Base-by-base conservation (phyloP, 2,113 vertebrate species). In the Sapajus apella region DNA sequence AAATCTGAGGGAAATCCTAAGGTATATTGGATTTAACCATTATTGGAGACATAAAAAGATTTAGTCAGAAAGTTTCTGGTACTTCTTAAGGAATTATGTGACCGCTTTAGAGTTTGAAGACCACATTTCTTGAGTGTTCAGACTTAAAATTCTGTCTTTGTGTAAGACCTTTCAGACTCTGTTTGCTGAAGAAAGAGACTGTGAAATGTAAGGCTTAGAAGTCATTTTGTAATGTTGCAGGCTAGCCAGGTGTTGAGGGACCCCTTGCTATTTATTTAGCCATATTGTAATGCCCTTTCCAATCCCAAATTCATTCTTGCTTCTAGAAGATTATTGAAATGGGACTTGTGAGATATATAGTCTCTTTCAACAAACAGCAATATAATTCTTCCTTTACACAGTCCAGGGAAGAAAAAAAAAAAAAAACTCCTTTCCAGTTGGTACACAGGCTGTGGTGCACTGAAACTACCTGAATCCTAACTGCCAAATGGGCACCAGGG, bases 241-340 rank as follows among this genome's bases (percentile, higher is more conserved):
- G 76, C 88, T 93, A 61, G n/a, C 30, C 76, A 94, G 77, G 77
- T 83, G 73, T n/a, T 12, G 37, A 84, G 85, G 50, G 94, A 95
- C 79, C 50, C 35, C 9, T 0, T 94, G 88, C 87, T 97, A 97
- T 96, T 95, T 81, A 84, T 80, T 97, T 86, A 94, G 90, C 81
- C 94, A 20, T 68, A 68, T 66, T 90, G 72, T 88, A 73, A 86
- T 64, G 61, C 64, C 90, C 96, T 97, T 98, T 97, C 55, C 95
- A 85, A 95, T 87, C 5, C 95, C 89, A 86, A 97, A 97, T 92
- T 90, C 97, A 87, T 75, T 97, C 50, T 81, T 66, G 73, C 56
- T 96, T 92, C 55, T 72, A 45, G 70, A 17, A 96, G 79, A 97
- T 83, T 97, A 98, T 95, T 97, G 95, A 97, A 96, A 96, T 25